Base-by-base conservation (phyloP, 2,113 vertebrate genomes). In the Bujurquina vittata region DNA sequence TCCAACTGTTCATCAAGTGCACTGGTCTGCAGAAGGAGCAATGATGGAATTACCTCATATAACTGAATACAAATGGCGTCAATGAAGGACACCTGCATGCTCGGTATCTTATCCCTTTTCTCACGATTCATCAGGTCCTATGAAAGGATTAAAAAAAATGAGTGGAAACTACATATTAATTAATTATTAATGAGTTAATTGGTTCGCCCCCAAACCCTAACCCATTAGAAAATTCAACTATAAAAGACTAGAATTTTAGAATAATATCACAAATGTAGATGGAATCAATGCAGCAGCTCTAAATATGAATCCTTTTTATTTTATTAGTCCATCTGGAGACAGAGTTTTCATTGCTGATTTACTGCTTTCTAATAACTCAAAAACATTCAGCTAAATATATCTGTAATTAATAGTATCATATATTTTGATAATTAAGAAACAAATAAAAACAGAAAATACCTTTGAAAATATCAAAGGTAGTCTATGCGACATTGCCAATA, bases 111-210 rank as follows among this genome's bases (percentile, higher is more conserved):
- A 91, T 99, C 98, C 85, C 96, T 96, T 94, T 99, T 99, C 92
- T 99, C 98, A 76, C 98, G 96, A 94, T 99, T 99, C 98, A 99
- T 99, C 87, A 99, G 93, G 88, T 99, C 98, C 98, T 99, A 33
- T 10, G 1, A 60, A 79, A 59, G 10, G 23, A 62, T n/a, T 7
- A n/a, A 29, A 62, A 23, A 72, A 10, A 52, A 74, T 18, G 4
- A 37, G 14, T 2, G 7, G 20, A 56, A 78, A 67, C 22, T 23
- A 22, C 17, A 22, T 8, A 49, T 40, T 63, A 14, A 63, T 62
- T 37, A n/a, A 37, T 40, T 35, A 7, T 62, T 37, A 63, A 37
- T 67, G 9, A 2, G 22, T 46, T 67, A 67, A 67, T 23, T 49
- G 22, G 26, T 46, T 49, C 22, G 46, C 3, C 40, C 40, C 46